phyloP scores from a whole-genome alignment of 2,797 vertebrate genomes.

The Bovichtus variegatus region DNA sequence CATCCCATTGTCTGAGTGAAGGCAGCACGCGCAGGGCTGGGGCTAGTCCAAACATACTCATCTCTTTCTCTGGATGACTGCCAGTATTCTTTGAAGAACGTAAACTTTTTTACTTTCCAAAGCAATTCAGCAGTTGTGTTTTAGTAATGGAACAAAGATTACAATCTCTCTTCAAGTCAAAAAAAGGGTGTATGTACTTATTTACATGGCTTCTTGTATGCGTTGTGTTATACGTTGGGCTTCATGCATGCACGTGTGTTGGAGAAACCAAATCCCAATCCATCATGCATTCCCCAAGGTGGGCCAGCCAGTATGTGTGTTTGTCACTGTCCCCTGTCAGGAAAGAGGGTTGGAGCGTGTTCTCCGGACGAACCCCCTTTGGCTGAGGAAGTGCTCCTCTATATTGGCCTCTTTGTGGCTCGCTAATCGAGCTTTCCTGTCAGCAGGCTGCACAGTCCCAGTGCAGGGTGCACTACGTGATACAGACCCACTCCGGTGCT shows the following conservation, averaged over 20 bases:
- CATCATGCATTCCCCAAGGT: conserved; percentile 77
- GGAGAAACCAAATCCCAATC: conserved; percentile 79
- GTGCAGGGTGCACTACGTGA: conserved; percentile 80
- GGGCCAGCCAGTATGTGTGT: conserved; percentile 71
- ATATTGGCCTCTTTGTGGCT: conserved; percentile 88
- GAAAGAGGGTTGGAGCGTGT: conserved; percentile 83
- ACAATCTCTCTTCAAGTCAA: conserved; percentile 10
- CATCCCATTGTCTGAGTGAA: conserved; percentile 85
- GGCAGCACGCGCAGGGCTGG: conserved; percentile 85
- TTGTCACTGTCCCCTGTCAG: conserved; percentile 84
- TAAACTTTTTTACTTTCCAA: conserved; percentile 72
- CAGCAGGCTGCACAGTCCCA: conserved; percentile 82
- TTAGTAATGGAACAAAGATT: conserved; percentile 53
- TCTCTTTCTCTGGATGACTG: conserved; percentile 79
- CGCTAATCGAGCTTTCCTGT: conserved; percentile 92
- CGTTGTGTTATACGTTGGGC: conserved; percentile 28
- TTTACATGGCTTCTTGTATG: conserved; percentile 21
- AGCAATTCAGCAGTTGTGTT: conserved; percentile 76
- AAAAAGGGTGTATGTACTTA: conserved; percentile 8
- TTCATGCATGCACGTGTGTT: conserved; percentile 56
- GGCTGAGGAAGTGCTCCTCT: conserved; percentile 86
- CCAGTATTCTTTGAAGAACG: conserved; percentile 81
- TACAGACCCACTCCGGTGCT: conserved; percentile 87
- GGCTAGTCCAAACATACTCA: conserved; percentile 86
- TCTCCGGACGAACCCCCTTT: conserved; percentile 83